Conservation (phyloP, 2,797 vertebrate genomes). For the Hybognathus amarus region DNA sequence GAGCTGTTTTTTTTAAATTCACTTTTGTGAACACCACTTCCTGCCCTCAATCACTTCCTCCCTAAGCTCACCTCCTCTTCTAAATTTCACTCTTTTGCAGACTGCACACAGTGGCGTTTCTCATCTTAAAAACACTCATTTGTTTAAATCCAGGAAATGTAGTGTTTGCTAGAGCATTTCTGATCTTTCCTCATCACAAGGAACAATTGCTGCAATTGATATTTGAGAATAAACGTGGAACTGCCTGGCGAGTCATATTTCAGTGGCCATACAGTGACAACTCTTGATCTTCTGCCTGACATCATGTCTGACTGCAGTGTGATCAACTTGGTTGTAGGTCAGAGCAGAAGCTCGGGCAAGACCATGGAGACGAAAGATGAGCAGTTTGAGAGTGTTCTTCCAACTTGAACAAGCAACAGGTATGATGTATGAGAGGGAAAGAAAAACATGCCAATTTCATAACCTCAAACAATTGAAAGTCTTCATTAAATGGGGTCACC, state of each 20-base stretch:
- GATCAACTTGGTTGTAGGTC: conserved; percentile 75
- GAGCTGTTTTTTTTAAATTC: neutral
- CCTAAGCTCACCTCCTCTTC: neutral
- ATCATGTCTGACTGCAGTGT: neutral
- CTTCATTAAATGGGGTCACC: neutral
- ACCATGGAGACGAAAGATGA: conserved; percentile 94
- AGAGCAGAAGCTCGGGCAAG: conserved; percentile 94
- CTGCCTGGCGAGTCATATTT: neutral
- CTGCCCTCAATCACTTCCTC: conserved; percentile 57
- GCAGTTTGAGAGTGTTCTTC: conserved; percentile 88
- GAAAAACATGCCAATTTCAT: neutral
- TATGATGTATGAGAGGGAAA: conserved; percentile 62
- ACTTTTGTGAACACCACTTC: conserved; percentile 42
- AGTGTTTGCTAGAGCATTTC: neutral
- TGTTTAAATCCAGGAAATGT: neutral
- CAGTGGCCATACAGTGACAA: neutral
- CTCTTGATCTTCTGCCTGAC: neutral
- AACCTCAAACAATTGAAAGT: neutral
- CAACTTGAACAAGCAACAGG: conserved; percentile 93
- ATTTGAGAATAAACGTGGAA: neutral
- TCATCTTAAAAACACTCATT: neutral
- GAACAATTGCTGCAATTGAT: neutral
- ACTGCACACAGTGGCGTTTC: neutral
- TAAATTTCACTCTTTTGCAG: neutral
- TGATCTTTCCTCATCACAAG: neutral